A percentile compares a stretch with the other conserved stretches of the same genome.
Evolutionary conservation across 2,888 invertebrate genomes (phyloP).

Genomic region (Lepidochrysops patricia): DNA sequence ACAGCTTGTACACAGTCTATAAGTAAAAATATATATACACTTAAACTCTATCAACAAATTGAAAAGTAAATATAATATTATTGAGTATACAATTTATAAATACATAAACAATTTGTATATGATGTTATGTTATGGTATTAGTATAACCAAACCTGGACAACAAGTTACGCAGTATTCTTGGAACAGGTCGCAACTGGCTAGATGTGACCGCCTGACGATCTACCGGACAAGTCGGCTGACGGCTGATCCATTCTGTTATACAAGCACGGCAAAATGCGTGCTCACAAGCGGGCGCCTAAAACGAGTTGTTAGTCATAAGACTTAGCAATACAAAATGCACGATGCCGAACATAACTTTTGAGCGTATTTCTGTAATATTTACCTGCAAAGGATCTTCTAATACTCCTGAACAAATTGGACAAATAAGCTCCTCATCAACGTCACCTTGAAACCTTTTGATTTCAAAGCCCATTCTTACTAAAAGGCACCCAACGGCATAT

Average conservation of each 20-base stretch:
- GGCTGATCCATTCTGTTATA: constrained; percentile 95
- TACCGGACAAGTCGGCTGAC: constrained; percentile 95
- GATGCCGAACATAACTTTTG: neutral
- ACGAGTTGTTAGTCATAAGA: constrained; percentile 19
- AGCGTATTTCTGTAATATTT: constrained; percentile 28
- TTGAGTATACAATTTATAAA: neutral
- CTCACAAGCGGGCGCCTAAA: constrained; percentile 93
- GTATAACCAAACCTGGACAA: constrained; percentile 77
- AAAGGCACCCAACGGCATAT: neutral
- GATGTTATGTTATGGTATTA: constrained; percentile 2
- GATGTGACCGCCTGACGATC: constrained; percentile 93
- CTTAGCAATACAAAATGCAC: neutral
- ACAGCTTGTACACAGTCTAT: constrained; percentile 89
- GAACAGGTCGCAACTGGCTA: constrained; percentile 92
- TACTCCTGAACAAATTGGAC: constrained; percentile 96
- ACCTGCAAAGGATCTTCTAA: constrained; percentile 96
- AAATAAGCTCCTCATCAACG: constrained; percentile 97
- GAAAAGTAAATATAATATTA: neutral
- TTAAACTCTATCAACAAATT: neutral
- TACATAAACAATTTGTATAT: neutral
- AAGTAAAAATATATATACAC: constrained; percentile 26
- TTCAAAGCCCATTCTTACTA: constrained; percentile 91
- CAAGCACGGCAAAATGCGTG: constrained; percentile 96
- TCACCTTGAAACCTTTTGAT: constrained; percentile 94
- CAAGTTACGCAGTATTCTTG: constrained; percentile 93